Percentiles rank a stretch among this genome's conserved stretches.
phyloP scores from a whole-genome alignment of 2,888 invertebrate genomes.

The Sthenelais limicola region DNA sequence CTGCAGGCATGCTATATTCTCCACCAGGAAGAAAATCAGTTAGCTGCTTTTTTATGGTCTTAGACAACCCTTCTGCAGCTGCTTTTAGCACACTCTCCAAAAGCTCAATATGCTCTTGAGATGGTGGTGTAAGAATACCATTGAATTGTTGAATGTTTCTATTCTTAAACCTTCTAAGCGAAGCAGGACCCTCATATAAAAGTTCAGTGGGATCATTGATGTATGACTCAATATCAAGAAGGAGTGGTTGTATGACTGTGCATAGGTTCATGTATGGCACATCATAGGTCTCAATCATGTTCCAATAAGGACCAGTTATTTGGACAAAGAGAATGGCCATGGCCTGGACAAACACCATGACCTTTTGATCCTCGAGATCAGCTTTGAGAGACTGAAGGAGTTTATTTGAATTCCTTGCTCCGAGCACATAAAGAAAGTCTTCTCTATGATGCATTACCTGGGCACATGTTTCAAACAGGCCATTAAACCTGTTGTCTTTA shows the following conservation, averaged over 20 bases:
- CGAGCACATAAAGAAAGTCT: conserved; percentile 1
- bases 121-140: neutral
- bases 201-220: conserved; percentile 9
- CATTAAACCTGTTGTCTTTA: conserved; percentile 33
- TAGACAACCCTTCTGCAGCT: neutral
- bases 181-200: conserved; percentile 10
- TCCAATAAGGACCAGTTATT: conserved; percentile 25
- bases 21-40: conserved; percentile 15
- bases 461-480: conserved; percentile 17
- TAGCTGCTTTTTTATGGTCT: conserved; percentile 3
- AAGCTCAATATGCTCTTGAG: conserved; percentile 4
- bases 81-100: conserved; percentile 6
- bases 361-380: conserved; percentile 11
- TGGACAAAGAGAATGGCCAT: conserved; percentile 18
- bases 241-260: neutral
- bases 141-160: neutral
- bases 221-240: neutral
- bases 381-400: conserved; percentile 14
- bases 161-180: neutral
- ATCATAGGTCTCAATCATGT: conserved; percentile 10
- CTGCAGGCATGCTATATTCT: neutral
- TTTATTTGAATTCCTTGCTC: neutral
- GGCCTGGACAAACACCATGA: conserved; percentile 14
- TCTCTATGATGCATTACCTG: conserved; percentile 16
- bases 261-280: conserved; percentile 21